phyloP scores from a whole-genome alignment of 2,888 invertebrate species.

The Ectropis crepuscularia region DNA sequence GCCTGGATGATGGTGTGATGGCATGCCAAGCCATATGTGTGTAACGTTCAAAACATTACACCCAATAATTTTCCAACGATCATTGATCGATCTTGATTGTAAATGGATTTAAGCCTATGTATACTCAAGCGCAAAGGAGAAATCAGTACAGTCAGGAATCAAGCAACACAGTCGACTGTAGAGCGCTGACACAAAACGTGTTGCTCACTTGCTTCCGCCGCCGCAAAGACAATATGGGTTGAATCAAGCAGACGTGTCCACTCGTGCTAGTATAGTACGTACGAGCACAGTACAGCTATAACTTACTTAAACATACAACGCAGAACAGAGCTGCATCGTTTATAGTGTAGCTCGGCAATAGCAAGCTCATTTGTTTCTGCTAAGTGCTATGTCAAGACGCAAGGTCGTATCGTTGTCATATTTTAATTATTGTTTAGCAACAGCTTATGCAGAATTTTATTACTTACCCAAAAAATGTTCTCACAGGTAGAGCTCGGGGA shows the following conservation, averaged over 20 bases:
- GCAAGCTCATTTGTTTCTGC: no score
- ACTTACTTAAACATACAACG: background rate
- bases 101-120: background rate
- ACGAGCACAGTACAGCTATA: background rate
- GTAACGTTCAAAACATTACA: no score
- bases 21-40: no score
- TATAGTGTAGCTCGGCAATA: background rate
- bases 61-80: no score
- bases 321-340: no score
- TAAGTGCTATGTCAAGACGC: no score
- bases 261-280: background rate
- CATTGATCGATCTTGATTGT: background rate
- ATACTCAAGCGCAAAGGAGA: conserved; percentile 7
- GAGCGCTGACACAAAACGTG: conserved; percentile 18
- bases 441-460: no score
- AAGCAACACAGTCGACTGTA: conserved; percentile 1
- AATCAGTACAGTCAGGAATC: conserved; percentile 19
- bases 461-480: no score
- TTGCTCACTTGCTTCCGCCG: conserved; percentile 11
- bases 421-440: no score
- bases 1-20: no score
- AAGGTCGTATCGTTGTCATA: no score
- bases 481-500: no score
- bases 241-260: conserved; percentile 30
- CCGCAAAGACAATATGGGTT: conserved; percentile 40